phyloP scores from a whole-genome alignment of 2,888 invertebrate species.

The Venusia cambrica region DNA sequence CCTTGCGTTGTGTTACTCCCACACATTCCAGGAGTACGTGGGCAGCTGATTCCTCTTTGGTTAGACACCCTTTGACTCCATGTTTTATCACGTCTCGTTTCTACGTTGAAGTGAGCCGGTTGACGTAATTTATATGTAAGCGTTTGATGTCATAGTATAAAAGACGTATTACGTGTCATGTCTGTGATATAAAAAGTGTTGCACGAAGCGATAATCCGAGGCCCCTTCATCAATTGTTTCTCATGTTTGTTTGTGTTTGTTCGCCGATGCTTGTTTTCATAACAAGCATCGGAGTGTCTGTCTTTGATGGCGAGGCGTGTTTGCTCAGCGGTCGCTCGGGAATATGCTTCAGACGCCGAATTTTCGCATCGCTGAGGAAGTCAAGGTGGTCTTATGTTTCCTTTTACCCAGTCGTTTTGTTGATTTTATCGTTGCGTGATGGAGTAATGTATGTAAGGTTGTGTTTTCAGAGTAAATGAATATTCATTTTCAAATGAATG shows the following conservation, averaged over 20 bases:
- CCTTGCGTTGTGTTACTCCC: too few species aligned
- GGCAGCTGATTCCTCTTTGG: too few species aligned
- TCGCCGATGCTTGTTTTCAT: constrained; percentile 76
- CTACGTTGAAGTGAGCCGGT: constrained; percentile 7
- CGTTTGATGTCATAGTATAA: constrained; percentile 37
- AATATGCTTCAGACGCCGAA: constrained; percentile 46
- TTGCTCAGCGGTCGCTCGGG: constrained; percentile 58
- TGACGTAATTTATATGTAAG: constrained; percentile 13
- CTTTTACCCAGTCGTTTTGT: constrained; percentile 14
- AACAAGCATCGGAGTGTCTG: constrained; percentile 74
- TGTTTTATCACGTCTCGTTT: constrained; percentile 5
- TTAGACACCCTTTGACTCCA: constrained; percentile 8
- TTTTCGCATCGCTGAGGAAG: constrained; percentile 32
- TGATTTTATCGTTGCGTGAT: constrained; percentile 15
- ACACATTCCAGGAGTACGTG: too few species aligned
- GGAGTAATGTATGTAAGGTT: constrained; percentile 5
- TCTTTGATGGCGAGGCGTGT: constrained; percentile 70
- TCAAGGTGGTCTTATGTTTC: constrained; percentile 6
- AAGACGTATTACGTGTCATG: constrained; percentile 40
- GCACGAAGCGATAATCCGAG: constrained; percentile 54
- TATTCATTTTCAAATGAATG: too few species aligned
- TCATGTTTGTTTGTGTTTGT: constrained; percentile 74
- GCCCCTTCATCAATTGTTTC: constrained; percentile 67
- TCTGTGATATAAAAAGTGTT: constrained; percentile 55
- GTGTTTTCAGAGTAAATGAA: constrained; percentile 2